Conservation (phyloP, 2,113 vertebrate species). For the Chinchilla lanigera region DNA sequence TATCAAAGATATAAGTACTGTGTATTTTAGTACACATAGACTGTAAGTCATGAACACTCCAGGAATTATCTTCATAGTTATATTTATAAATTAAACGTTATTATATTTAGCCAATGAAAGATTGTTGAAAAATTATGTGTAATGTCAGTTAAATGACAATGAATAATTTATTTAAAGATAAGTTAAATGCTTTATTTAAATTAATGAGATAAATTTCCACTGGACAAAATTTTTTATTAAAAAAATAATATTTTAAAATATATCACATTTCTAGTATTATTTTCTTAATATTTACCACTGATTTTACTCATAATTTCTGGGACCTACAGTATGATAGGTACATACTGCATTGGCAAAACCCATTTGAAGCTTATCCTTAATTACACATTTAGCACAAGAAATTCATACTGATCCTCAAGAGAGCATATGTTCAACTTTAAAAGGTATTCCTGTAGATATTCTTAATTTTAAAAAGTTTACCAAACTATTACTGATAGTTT, state of each 20-base stretch:
- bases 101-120: conserved; percentile 10
- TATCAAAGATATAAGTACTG: conserved; percentile 39
- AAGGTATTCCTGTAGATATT: conserved; percentile 26
- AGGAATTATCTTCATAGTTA: conserved; percentile 40
- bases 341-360: conserved; percentile 77
- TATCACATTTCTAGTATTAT: conserved; percentile 32
- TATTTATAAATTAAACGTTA: not conserved
- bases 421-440: conserved; percentile 52
- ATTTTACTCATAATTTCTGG: conserved; percentile 64
- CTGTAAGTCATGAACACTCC: conserved; percentile 9
- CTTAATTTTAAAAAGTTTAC: conserved; percentile 44
- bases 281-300: conserved; percentile 36
- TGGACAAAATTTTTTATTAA: conserved; percentile 38
- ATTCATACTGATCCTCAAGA: conserved; percentile 87
- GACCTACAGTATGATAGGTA: conserved; percentile 86
- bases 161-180: conserved; percentile 53
- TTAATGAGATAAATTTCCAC: conserved; percentile 40
- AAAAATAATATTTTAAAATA: conserved; percentile 13
- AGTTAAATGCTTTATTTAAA: conserved; percentile 16
- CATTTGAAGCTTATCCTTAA: conserved; percentile 79
- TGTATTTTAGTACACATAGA: conserved; percentile 18
- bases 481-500: not conserved
- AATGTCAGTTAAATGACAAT: conserved; percentile 28
- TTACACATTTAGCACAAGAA: conserved; percentile 80
- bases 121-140: conserved; percentile 33